phyloP scores from a whole-genome alignment of 92 coral and sea anemone species.

The Siderastrea siderea region DNA sequence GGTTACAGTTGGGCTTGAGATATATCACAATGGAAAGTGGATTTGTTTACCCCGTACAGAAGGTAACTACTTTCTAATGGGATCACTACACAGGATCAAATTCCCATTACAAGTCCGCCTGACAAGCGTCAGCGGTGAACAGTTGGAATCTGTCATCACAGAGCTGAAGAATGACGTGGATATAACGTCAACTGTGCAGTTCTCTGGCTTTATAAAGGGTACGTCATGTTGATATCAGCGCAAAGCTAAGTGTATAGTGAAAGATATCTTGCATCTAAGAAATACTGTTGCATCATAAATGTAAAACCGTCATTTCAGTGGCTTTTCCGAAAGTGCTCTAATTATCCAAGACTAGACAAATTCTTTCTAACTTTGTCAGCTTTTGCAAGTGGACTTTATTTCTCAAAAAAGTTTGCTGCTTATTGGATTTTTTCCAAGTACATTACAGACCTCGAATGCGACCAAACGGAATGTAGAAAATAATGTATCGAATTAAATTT shows the following conservation, averaged over 20 bases:
- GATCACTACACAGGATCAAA: conserved; percentile 56
- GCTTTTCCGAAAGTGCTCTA: too few species aligned
- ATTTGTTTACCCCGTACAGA: conserved; percentile 68
- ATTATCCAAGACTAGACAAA: too few species aligned
- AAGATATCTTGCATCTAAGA: too few species aligned
- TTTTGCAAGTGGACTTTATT: too few species aligned
- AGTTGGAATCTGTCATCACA: conserved; percentile 68
- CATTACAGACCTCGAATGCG: too few species aligned
- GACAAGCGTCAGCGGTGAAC: conserved; percentile 89
- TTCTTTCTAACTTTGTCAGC: too few species aligned
- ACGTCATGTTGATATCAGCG: neutral
- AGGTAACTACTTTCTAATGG: conserved; percentile 74
- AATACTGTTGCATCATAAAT: too few species aligned
- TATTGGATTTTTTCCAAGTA: too few species aligned
- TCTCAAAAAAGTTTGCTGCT: too few species aligned
- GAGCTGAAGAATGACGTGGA: conserved; percentile 66
- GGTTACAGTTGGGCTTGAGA: conserved; percentile 82
- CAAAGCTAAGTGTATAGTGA: neutral
- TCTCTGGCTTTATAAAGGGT: conserved; percentile 79
- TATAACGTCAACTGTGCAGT: conserved; percentile 75
- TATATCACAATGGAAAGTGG: conserved; percentile 70
- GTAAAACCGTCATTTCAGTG: too few species aligned
- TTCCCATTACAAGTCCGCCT: conserved; percentile 83
- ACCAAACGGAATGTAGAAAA: too few species aligned
- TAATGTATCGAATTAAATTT: too few species aligned